These are phyloP conservation scores for Sminthurinus signatus DNA, from an alignment of 1,140 invertebrate species.

Conservation along the genomic window DNA sequence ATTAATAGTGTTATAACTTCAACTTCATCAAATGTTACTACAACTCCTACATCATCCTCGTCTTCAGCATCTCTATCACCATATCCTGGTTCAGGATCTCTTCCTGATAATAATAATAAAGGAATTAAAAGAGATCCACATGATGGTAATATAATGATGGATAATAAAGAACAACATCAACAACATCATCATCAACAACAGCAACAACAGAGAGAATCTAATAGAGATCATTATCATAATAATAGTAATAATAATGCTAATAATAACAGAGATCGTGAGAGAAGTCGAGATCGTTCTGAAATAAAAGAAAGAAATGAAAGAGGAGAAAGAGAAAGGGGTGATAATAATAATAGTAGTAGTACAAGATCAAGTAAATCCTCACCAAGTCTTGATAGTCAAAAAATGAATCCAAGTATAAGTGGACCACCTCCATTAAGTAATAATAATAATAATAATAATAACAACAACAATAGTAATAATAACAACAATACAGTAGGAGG, in stretches of 20 bases:
- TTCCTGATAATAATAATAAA: too few species aligned
- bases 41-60: conserved; percentile 41
- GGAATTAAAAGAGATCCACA: conserved; percentile 17
- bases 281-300: conserved; percentile 24
- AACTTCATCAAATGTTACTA: conserved; percentile 47
- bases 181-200: background rate
- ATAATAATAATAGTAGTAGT: background rate
- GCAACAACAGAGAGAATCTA: background rate
- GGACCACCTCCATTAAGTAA: background rate
- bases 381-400: conserved; percentile 7
- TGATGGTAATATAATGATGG: background rate
- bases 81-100: conserved; percentile 54
- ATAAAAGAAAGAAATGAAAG: conserved; percentile 6
- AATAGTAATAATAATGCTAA: too few species aligned
- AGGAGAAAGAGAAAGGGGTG: conserved; percentile 8
- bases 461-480: too few species aligned
- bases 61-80: conserved; percentile 57
- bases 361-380: conserved; percentile 9
- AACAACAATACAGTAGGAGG: too few species aligned
- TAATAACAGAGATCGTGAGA: conserved; percentile 9
- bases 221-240: too few species aligned
- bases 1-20: conserved; percentile 25
- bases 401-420: conserved; percentile 3
- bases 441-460: too few species aligned
- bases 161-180: conserved; percentile 7